A percentile compares a stretch with the other conserved stretches of the same genome.
These are phyloP conservation scores for Gyrodactylus salaris DNA, from an alignment of 1,140 invertebrate species.

Conservation along the genomic window DNA sequence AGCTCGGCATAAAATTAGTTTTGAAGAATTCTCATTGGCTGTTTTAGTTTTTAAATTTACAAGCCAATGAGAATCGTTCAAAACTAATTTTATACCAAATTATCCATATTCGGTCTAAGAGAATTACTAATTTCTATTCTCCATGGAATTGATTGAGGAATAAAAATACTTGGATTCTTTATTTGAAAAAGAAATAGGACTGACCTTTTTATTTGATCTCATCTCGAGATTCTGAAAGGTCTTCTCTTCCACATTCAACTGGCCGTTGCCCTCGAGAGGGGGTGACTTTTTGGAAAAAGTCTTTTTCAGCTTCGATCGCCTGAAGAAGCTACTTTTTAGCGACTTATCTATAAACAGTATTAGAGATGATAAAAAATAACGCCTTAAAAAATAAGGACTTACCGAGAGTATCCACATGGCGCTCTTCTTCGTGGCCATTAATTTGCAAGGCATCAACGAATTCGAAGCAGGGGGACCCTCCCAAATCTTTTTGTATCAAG, in stretches of 20 bases:
- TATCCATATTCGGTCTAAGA: too few species aligned
- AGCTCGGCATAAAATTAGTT: too few species aligned
- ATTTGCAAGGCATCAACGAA: not conserved
- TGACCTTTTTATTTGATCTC: not conserved
- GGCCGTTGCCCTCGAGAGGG: not conserved
- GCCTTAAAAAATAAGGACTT: not conserved
- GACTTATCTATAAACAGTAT: not conserved
- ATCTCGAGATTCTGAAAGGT: not conserved
- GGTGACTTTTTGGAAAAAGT: too few species aligned
- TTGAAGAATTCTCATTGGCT: too few species aligned
- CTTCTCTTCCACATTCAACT: not conserved
- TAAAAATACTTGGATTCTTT: not conserved
- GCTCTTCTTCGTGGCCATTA: not conserved
- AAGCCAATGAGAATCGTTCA: too few species aligned
- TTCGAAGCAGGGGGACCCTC: not conserved
- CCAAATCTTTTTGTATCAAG: not conserved
- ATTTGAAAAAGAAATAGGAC: not conserved
- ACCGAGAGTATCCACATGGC: not conserved
- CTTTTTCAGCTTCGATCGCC: not conserved
- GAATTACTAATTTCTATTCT: too few species aligned
- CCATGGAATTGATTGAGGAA: too few species aligned
- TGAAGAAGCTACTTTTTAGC: not conserved
- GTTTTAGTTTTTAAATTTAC: too few species aligned
- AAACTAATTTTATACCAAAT: too few species aligned
- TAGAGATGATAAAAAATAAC: not conserved